phyloP scores from a whole-genome alignment of 1,140 invertebrate genomes.

The Zaprionus nigranus region DNA sequence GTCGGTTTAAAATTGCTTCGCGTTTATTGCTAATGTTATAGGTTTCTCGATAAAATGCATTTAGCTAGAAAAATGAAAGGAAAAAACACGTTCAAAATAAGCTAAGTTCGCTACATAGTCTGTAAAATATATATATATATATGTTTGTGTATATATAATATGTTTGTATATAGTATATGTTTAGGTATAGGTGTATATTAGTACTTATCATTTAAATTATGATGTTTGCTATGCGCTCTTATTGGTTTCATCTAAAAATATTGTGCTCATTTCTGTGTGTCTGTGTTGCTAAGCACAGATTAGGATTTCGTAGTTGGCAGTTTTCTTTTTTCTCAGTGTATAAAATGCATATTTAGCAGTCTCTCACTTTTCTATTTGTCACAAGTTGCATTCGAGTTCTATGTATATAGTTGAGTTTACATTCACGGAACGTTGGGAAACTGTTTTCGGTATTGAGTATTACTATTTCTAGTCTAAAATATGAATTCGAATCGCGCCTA shows the following conservation, averaged over 20 bases:
- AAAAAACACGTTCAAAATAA: constrained; percentile 30
- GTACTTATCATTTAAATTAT: constrained; percentile 28
- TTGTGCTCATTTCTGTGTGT: constrained; percentile 21
- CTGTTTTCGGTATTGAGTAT: constrained; percentile 22
- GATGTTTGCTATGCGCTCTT: neutral
- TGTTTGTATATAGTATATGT: constrained; percentile 40
- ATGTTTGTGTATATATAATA: constrained; percentile 25
- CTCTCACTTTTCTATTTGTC: constrained; percentile 73
- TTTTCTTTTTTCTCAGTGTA: constrained; percentile 40
- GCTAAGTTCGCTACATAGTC: constrained; percentile 57
- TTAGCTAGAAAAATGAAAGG: constrained; percentile 69
- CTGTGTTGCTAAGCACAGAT: constrained; percentile 47
- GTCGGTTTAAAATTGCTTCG: constrained; percentile 58
- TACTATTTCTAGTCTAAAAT: constrained; percentile 36
- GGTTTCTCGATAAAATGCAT: constrained; percentile 53
- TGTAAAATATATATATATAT: constrained; percentile 46
- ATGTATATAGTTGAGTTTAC: constrained; percentile 31
- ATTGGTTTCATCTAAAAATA: constrained; percentile 30
- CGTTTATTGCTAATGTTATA: constrained; percentile 39
- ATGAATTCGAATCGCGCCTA: constrained; percentile 49
- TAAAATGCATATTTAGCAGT: constrained; percentile 75
- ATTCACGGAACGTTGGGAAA: constrained; percentile 37
- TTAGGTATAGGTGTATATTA: constrained; percentile 26
- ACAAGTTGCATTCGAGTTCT: constrained; percentile 74
- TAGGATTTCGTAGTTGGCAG: constrained; percentile 52